phyloP scores from a whole-genome alignment of 2,113 vertebrate species.

The Megalops atlanticus region DNA sequence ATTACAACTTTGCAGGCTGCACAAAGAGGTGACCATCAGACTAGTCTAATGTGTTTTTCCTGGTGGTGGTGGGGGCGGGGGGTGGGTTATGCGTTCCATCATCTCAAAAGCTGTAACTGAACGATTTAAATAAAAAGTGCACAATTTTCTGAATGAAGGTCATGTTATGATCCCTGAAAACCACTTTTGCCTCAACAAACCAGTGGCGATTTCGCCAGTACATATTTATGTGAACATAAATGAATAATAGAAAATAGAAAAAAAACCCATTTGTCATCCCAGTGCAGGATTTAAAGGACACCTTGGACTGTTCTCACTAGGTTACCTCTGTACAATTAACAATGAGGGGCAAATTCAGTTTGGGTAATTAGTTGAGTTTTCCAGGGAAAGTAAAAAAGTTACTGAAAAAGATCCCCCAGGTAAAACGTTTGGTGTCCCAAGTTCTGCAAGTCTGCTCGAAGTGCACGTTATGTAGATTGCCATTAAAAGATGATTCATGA shows the following conservation, averaged over 20 bases:
- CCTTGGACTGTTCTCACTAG: background rate
- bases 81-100: background rate
- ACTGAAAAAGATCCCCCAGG: background rate
- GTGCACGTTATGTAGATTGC: background rate
- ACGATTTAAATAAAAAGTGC: background rate
- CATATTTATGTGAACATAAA: background rate
- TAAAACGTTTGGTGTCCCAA: background rate
- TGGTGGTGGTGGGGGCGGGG: background rate
- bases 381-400: background rate
- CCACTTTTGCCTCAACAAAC: background rate
- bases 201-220: background rate
- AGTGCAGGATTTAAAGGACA: background rate
- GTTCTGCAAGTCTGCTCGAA: background rate
- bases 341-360: background rate
- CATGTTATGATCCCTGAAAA: background rate
- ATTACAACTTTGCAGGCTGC: background rate
- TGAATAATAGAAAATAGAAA: no score
- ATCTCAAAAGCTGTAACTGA: background rate
- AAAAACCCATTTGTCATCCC: background rate
- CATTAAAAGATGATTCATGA: background rate
- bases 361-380: background rate
- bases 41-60: background rate
- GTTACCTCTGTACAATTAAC: background rate
- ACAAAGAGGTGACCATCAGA: background rate
- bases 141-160: background rate